These are phyloP conservation scores for Syngnathus scovelli DNA, from an alignment of 2,113 vertebrate genomes.

Conservation along the genomic window DNA sequence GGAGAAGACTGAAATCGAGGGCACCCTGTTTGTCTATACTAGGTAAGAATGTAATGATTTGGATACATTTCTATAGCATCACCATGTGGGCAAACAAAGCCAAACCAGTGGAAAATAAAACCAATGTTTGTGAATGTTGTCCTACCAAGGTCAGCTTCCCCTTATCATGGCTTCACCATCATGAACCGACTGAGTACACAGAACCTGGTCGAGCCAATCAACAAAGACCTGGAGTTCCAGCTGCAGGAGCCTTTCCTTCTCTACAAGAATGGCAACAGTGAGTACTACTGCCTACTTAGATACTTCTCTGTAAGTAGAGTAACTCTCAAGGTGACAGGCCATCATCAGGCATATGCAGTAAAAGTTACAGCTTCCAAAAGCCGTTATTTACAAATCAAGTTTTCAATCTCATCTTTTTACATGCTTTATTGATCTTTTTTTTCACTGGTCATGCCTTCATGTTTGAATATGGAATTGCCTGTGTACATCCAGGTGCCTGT, in stretches of 20 bases:
- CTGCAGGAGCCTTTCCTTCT: constrained; percentile 96
- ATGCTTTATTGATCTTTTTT: too few relatives aligned
- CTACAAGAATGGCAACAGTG: constrained; percentile 87
- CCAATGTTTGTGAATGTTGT: not conserved
- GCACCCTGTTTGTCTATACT: constrained; percentile 92
- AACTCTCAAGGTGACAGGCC: too few relatives aligned
- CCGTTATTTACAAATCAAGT: too few relatives aligned
- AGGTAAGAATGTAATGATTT: constrained; percentile 74
- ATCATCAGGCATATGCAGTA: too few relatives aligned
- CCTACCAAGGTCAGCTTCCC: constrained; percentile 84
- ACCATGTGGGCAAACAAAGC: not conserved
- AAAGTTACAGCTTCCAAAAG: too few relatives aligned
- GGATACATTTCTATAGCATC: not conserved
- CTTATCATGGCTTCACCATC: constrained; percentile 95
- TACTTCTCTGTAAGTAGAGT: not conserved
- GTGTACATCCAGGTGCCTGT: too few relatives aligned
- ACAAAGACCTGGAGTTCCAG: constrained; percentile 97
- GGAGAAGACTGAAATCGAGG: constrained; percentile 98
- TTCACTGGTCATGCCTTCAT: too few relatives aligned
- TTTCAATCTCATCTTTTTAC: too few relatives aligned
- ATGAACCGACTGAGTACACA: constrained; percentile 94
- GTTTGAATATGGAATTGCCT: too few relatives aligned
- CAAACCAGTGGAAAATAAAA: not conserved
- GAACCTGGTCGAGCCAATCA: constrained; percentile 95
- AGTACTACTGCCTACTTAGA: constrained; percentile 32